Evolutionary conservation across 2,888 invertebrate species (phyloP).

Genomic region (Pyrrhosoma nymphula): DNA sequence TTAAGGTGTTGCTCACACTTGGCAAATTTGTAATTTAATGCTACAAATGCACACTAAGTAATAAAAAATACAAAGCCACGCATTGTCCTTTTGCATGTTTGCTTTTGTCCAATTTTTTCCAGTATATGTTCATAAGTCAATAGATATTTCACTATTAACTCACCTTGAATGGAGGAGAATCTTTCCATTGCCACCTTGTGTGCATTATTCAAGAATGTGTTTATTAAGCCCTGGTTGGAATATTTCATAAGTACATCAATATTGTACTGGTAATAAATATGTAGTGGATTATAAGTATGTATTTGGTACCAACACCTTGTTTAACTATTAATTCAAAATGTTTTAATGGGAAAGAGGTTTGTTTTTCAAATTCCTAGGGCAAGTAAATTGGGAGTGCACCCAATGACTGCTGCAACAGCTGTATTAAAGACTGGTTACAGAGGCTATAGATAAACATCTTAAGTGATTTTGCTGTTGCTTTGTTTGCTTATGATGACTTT

Average conservation of each 20-base stretch:
- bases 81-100: constrained; percentile 3
- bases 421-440: not conserved
- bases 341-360: not conserved
- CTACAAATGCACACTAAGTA: constrained; percentile 48
- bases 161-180: not conserved
- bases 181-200: not conserved
- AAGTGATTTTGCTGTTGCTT: not conserved
- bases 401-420: not conserved
- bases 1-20: not conserved
- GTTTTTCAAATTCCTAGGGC: not conserved
- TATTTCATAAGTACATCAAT: not conserved
- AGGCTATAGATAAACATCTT: not conserved
- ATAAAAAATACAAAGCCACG: not conserved
- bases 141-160: too few species aligned
- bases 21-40: constrained; percentile 11
- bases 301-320: not conserved
- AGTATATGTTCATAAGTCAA: not conserved
- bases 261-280: not conserved
- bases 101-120: not conserved
- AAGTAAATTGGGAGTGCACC: constrained; percentile 9
- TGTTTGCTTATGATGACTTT: not conserved
- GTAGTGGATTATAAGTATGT: not conserved
- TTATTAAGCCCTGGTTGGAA: not conserved
- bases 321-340: not conserved
- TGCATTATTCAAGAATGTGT: not conserved